Conservation (phyloP, 2,888 invertebrate genomes). For the Mechanitis mazaeus region DNA sequence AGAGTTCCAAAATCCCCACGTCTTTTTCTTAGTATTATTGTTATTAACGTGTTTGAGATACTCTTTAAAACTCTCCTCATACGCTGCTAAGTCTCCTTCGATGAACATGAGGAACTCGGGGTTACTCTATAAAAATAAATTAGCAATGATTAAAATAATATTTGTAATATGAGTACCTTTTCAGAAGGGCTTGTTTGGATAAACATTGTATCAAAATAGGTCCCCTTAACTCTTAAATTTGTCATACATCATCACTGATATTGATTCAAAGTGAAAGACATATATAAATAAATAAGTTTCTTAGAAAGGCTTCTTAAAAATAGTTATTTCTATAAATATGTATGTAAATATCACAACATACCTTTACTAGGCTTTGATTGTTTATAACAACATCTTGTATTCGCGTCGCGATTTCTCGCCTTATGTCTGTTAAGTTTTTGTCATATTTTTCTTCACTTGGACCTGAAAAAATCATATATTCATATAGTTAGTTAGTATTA, state of each 20-base stretch:
- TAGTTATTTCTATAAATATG: not conserved
- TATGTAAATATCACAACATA: slow-evolving; percentile 18
- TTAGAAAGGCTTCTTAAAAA: not conserved
- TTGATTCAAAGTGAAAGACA: too few relatives aligned
- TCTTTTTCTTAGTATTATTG: slow-evolving; percentile 65
- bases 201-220: too few relatives aligned
- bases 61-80: slow-evolving; percentile 73
- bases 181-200: too few relatives aligned
- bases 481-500: too few relatives aligned
- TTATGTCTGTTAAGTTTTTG: slow-evolving; percentile 42
- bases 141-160: too few relatives aligned
- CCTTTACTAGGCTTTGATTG: slow-evolving; percentile 40
- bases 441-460: slow-evolving; percentile 48
- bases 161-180: too few relatives aligned
- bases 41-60: slow-evolving; percentile 59
- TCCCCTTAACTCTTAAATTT: too few relatives aligned
- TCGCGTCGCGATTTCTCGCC: slow-evolving; percentile 42
- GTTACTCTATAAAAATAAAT: slow-evolving; percentile 26
- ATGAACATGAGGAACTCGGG: slow-evolving; percentile 42
- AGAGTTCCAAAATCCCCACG: slow-evolving; percentile 91
- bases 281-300: too few relatives aligned
- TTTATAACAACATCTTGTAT: slow-evolving; percentile 38
- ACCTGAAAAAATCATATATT: slow-evolving; percentile 39
- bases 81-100: slow-evolving; percentile 50
- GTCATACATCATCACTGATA: too few relatives aligned